A percentile compares a stretch with the other conserved stretches of the same genome.
These are phyloP conservation scores for Caenorhabditis elegans DNA, from an alignment of 1,140 invertebrate genomes.

Conservation along the genomic window DNA sequence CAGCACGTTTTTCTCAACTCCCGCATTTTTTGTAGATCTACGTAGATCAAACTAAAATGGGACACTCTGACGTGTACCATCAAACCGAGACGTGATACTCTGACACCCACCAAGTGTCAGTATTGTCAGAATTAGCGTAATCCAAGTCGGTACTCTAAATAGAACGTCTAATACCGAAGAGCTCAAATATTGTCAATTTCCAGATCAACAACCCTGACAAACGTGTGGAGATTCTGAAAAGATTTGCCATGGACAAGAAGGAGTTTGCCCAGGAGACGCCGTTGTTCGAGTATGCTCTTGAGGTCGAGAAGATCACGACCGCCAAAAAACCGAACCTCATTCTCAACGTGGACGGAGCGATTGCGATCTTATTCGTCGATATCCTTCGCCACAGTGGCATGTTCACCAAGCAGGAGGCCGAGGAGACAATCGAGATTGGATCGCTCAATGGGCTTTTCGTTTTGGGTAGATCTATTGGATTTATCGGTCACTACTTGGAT, in stretches of 20 bases:
- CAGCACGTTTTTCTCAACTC: too few species aligned
- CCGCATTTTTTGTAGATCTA: too few species aligned
- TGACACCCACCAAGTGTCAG: too few species aligned
- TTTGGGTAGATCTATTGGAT: conserved; percentile 93
- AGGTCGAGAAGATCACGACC: conserved; percentile 98
- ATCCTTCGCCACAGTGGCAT: conserved; percentile 83
- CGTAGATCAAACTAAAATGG: too few species aligned
- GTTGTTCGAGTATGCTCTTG: conserved; percentile 87
- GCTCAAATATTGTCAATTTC: conserved; percentile 1
- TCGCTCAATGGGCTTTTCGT: conserved; percentile 98
- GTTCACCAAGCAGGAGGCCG: conserved; percentile 93
- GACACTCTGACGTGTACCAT: too few species aligned
- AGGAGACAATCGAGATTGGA: conserved; percentile 94
- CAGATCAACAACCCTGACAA: conserved; percentile 98
- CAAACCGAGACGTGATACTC: too few species aligned
- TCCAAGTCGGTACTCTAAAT: too few species aligned
- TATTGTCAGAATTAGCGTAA: too few species aligned
- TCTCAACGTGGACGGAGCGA: conserved; percentile 96
- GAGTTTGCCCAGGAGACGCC: conserved; percentile 80
- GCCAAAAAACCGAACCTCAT: conserved; percentile 99
- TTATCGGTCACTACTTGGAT: conserved; percentile 98
- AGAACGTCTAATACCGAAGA: too few species aligned
- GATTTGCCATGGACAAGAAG: conserved; percentile 75
- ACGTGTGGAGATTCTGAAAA: conserved; percentile 90
- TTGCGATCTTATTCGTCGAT: conserved; percentile 95